Conservation (phyloP, 2,113 vertebrate species). For the Mormyrus iriodes region DNA sequence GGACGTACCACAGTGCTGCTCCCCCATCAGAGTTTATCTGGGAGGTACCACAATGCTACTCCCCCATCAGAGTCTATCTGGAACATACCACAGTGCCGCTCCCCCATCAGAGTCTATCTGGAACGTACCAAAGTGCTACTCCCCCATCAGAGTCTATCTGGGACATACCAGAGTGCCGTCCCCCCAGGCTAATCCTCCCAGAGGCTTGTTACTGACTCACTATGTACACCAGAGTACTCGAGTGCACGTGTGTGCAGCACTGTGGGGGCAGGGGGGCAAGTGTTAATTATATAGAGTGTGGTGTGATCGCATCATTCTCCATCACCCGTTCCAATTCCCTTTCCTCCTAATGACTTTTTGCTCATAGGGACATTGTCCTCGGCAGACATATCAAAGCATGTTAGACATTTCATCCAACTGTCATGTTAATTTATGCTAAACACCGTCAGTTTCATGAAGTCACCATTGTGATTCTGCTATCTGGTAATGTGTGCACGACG, state of each 20-base stretch:
- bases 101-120: too few relatives aligned
- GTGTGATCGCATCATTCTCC: not conserved
- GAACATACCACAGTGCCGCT: too few relatives aligned
- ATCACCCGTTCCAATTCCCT: not conserved
- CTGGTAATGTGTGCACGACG: not conserved
- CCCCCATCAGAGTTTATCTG: not conserved
- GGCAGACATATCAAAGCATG: not conserved
- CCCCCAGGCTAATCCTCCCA: not conserved
- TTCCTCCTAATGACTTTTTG: not conserved
- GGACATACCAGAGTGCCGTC: not conserved
- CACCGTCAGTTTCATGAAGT: not conserved
- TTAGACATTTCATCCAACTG: not conserved
- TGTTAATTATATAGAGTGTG: conserved; percentile 2
- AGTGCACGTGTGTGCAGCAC: not conserved
- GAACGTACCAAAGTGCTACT: too few relatives aligned
- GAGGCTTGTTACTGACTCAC: not conserved
- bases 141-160: too few relatives aligned
- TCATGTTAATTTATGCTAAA: not conserved
- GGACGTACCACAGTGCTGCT: not conserved
- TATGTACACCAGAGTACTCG: not conserved
- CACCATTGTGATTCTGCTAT: not conserved
- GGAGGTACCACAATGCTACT: not conserved
- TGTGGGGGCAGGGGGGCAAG: not conserved
- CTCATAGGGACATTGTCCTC: not conserved
- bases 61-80: too few relatives aligned